A percentile compares a stretch with the other conserved stretches of the same genome.
These are phyloP conservation scores for Yasuhikotakia modesta DNA, from an alignment of 2,797 vertebrate species.

Conservation along the genomic window DNA sequence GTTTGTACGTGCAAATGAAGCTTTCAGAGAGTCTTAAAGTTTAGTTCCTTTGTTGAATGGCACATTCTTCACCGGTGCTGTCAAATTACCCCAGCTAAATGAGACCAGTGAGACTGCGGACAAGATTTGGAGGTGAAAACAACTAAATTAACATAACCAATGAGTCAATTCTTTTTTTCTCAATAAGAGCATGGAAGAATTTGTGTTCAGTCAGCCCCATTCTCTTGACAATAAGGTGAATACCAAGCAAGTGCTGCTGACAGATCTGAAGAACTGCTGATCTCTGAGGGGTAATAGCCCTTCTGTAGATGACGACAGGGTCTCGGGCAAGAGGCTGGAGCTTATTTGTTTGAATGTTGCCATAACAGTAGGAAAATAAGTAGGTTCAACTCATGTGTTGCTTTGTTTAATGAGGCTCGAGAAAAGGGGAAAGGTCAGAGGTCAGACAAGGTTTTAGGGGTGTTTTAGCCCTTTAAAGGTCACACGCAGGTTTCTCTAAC, in stretches of 20 bases:
- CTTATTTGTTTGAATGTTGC: slow-evolving; percentile 74
- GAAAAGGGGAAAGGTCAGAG: slow-evolving; percentile 68
- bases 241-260: slow-evolving; percentile 70
- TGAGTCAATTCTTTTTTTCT: slow-evolving; percentile 72
- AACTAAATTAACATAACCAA: slow-evolving; percentile 76
- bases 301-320: slow-evolving; percentile 71
- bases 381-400: slow-evolving; percentile 70
- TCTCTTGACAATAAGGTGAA: slow-evolving; percentile 70
- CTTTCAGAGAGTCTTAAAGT: slow-evolving; percentile 61
- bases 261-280: slow-evolving; percentile 66
- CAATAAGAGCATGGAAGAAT: slow-evolving; percentile 74
- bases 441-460: slow-evolving; percentile 59
- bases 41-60: slow-evolving; percentile 65
- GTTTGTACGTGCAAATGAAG: slow-evolving; percentile 60
- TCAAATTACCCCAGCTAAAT: slow-evolving; percentile 70
- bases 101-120: slow-evolving; percentile 66
- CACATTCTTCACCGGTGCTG: slow-evolving; percentile 69
- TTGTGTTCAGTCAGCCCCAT: slow-evolving; percentile 72
- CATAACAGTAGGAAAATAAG: slow-evolving; percentile 74
- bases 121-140: slow-evolving; percentile 73
- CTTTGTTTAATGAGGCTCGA: slow-evolving; percentile 68
- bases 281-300: slow-evolving; percentile 61
- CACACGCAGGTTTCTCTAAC: slow-evolving; percentile 22
- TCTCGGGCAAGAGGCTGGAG: slow-evolving; percentile 71
- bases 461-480: slow-evolving; percentile 55